phyloP scores from a whole-genome alignment of 2,888 invertebrate species.

The Asteroscopus sphinx region DNA sequence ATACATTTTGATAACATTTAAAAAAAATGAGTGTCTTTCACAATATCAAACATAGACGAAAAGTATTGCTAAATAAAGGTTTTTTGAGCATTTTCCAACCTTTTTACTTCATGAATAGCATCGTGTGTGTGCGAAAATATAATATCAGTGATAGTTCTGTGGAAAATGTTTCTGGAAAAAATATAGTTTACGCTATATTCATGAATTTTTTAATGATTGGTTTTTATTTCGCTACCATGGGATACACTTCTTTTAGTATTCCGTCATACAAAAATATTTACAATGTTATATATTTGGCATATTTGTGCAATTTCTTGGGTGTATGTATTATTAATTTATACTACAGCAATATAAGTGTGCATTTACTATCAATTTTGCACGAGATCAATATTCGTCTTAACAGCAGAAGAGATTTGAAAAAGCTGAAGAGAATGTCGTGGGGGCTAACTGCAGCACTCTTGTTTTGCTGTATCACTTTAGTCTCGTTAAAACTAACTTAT shows the following conservation, averaged over 20 bases:
- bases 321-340: conserved; percentile 29
- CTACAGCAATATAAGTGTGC: conserved; percentile 20
- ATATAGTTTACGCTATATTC: conserved; percentile 11
- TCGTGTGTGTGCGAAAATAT: conserved; percentile 31
- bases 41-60: conserved; percentile 3
- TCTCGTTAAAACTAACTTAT: conserved; percentile 25
- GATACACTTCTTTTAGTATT: conserved; percentile 8
- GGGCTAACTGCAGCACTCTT: conserved; percentile 2
- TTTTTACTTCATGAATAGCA: conserved; percentile 24
- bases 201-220: conserved; percentile 5
- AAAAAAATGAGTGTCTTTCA: not conserved
- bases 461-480: not conserved
- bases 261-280: conserved; percentile 11
- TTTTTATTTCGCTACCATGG: conserved; percentile 12
- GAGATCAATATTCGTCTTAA: conserved; percentile 18
- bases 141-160: conserved; percentile 25
- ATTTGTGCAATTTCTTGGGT: conserved; percentile 9
- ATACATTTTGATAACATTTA: not conserved
- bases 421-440: conserved; percentile 11
- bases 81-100: conserved; percentile 36
- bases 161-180: conserved; percentile 22
- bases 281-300: conserved; percentile 28
- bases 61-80: conserved; percentile 1
- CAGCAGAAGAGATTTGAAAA: conserved; percentile 14
- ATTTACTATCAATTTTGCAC: conserved; percentile 19